These are phyloP conservation scores for Leptosomus discolor DNA, from an alignment of 2,113 vertebrate species.

Conservation along the genomic window DNA sequence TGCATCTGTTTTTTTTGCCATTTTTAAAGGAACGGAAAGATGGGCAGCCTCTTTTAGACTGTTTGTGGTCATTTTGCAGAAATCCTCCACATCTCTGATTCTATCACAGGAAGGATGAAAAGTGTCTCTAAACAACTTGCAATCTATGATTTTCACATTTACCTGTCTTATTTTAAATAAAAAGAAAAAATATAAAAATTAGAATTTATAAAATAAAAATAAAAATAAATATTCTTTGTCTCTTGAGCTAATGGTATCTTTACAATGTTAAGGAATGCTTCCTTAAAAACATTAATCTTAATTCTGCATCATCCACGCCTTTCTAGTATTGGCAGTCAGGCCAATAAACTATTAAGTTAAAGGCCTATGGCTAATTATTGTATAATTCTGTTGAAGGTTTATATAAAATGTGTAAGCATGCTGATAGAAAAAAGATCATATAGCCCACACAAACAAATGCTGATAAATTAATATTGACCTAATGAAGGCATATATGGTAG, in stretches of 20 bases:
- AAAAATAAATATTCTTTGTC: neutral
- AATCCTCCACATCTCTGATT: neutral
- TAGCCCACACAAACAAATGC: neutral
- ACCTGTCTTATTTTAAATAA: neutral
- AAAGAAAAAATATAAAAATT: neutral
- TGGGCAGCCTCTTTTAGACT: neutral
- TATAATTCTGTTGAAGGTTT: neutral
- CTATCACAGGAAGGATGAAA: neutral
- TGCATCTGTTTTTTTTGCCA: neutral
- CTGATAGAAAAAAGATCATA: neutral
- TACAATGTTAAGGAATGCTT: neutral
- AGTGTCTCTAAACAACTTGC: neutral
- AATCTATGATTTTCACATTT: neutral
- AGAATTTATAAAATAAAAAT: neutral
- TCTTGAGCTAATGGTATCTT: neutral
- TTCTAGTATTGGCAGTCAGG: neutral
- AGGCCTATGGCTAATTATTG: neutral
- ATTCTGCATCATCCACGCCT: neutral
- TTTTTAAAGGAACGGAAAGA: constrained; percentile 6
- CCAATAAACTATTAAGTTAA: neutral
- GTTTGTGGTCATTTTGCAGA: neutral
- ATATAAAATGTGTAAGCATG: neutral
- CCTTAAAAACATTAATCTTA: neutral
- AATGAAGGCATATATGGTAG: neutral
- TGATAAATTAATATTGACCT: neutral